Evolutionary conservation across 2,113 vertebrate species (phyloP), one percentile per base, ranked within the genome.

Genomic region (Pedetes capensis): DNA sequence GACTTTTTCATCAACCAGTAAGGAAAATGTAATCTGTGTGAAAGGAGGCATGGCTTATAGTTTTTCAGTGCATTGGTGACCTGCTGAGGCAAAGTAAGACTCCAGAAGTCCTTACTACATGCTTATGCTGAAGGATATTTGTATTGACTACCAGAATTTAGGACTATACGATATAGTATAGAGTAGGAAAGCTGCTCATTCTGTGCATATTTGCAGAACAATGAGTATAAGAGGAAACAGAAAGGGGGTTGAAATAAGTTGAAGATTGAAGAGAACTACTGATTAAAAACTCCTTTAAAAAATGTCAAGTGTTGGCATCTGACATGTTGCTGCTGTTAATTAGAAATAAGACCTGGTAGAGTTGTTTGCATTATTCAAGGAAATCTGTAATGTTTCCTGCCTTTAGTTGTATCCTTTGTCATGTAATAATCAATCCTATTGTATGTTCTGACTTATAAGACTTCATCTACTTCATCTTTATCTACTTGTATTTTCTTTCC

Each of bases 1-100:
- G 18, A 37, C 5, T 7, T 74, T 93, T 20, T 93, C 39, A 86
- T 96, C 74, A 96, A 37, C 53, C 12, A 74, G 68, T 78, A 79
- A 86, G 81, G 51, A 92, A 87, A 96, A 64, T 71, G 0, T n/a
- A 42, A n/a, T 92, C 10, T 42, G 55, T 37, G 0, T 72, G 78
- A 92, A 81, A 10, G 57, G 32, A 79, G 6, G 32, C 16, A 29
- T 61, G 37, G 0, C 53, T 86, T 71, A 6, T 64, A 66, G 71
- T 63, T 85, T 89, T 49, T 83, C 78, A 42, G 37, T 74, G 23
- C 7, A 29, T 16, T 13, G 57, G 55, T 76, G 27, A 72, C 63
- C 83, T 92, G 32, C 22, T 37, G 25, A 9, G 34, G 49, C 14
- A 88, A 55, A 83, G 2, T 53, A 44, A 61, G 64, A 87, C 18